Evolutionary conservation across 1,140 invertebrate species (phyloP), one percentile per base, ranked within the genome.

Genomic region (Ceratoteleas bidentatus): DNA sequence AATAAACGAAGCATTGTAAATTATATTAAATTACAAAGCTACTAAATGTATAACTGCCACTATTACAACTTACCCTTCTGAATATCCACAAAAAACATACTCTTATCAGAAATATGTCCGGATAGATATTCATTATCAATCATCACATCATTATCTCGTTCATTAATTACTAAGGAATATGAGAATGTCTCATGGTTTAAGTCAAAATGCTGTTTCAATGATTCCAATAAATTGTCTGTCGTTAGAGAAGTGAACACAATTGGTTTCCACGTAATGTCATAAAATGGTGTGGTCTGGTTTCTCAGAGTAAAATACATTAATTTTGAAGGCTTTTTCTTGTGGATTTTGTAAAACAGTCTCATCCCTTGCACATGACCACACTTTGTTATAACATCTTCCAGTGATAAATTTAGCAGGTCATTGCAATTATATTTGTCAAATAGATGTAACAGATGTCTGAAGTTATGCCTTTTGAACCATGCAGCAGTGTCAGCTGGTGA

Each of bases 1-100:
- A 47, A 47, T 6, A 47, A 47, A 13, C 13, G 2, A 43, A 24
- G 24, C 24, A 24, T 24, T 24, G 24, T 24, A 24, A 24, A 24
- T 24, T 24, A 24, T 4, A 24, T 24, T 24, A 24, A 24, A 24
- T 43, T 43, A 43, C 40, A 2, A 6, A 43, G 40, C 24, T 24
- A 24, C 24, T 2, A 24, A 24, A 24, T 24, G 1, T 4, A 24
- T 24, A 1, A 24, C 4, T n/a, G n/a, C n/a, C n/a, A n/a, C n/a
- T n/a, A n/a, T n/a, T n/a, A n/a, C 24, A 24, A 24, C 40, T 24
- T 33, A 61, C 58, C 58, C 47, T 49, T 47, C 47, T 33, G 3
- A 47, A 61, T 49, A 47, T 61, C 24, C n/a, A 61, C 7, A 14
- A 33, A 47, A 49, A 61, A 61, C 58, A 61, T 61, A n/a, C 40